phyloP scores from a whole-genome alignment of 2,888 invertebrate genomes.

The Perdita meconis region DNA sequence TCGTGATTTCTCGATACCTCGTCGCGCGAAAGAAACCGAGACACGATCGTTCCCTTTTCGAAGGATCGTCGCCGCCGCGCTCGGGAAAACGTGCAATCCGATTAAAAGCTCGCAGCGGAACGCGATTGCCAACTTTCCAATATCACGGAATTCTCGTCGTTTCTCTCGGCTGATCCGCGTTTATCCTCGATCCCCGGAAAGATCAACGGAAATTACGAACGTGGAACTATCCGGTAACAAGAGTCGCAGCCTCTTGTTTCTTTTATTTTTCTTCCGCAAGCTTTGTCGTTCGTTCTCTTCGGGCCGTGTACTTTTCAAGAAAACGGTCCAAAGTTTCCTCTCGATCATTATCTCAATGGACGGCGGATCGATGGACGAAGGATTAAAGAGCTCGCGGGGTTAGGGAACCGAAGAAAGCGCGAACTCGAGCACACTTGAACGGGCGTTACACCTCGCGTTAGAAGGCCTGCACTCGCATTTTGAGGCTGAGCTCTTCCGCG shows the following conservation, averaged over 20 bases:
- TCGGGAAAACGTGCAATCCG: constrained; percentile 48
- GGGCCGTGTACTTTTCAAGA: background rate
- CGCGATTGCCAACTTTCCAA: constrained; percentile 11
- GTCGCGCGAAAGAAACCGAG: constrained; percentile 5
- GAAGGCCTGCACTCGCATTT: constrained; percentile 76
- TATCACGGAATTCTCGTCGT: background rate
- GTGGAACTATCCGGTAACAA: constrained; percentile 21
- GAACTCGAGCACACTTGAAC: constrained; percentile 42
- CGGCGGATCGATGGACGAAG: background rate
- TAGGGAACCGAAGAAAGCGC: constrained; percentile 15
- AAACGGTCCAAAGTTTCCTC: background rate
- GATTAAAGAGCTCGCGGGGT: constrained; percentile 26
- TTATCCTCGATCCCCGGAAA: constrained; percentile 30
- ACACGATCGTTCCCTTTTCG: background rate
- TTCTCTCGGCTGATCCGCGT: constrained; percentile 5
- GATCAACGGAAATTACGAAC: constrained; percentile 54
- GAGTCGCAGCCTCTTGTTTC: background rate
- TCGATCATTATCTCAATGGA: background rate
- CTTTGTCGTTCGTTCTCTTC: background rate
- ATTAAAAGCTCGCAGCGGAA: constrained; percentile 41
- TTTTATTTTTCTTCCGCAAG: background rate
- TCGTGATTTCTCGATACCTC: background rate
- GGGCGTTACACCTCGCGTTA: constrained; percentile 57
- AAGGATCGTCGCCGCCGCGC: constrained; percentile 32
- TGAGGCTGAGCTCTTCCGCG: constrained; percentile 76